These are phyloP conservation scores for Macquaria ambigua DNA, from an alignment of 2,113 vertebrate species.

Conservation along the genomic window DNA sequence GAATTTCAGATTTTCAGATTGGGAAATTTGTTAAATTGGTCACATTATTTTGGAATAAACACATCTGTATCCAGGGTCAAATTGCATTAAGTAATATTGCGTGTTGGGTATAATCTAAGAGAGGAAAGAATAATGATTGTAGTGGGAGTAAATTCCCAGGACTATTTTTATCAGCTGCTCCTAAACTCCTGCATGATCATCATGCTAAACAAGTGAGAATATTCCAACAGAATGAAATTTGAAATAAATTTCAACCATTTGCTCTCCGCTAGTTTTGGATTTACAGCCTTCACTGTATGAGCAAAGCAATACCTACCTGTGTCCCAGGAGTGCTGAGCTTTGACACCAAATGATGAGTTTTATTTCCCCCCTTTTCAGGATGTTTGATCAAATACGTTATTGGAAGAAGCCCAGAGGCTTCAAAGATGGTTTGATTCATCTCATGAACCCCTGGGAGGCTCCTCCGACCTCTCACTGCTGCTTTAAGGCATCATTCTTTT, in stretches of 20 bases:
- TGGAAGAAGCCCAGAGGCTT: conserved; percentile 39
- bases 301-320: background rate
- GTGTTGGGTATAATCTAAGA: conserved; percentile 14
- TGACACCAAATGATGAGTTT: conserved; percentile 40
- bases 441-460: conserved; percentile 17
- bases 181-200: background rate
- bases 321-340: conserved; percentile 31
- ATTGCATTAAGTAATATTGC: background rate
- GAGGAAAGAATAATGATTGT: background rate
- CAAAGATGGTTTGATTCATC: conserved; percentile 45
- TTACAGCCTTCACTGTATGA: background rate
- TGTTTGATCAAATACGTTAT: conserved; percentile 30
- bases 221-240: conserved; percentile 10
- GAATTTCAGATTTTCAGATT: background rate
- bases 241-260: conserved; percentile 17
- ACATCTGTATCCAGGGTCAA: background rate
- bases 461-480: conserved; percentile 45
- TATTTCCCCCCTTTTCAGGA: conserved; percentile 21
- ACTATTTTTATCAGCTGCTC: conserved; percentile 23
- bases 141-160: background rate
- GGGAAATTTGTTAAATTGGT: background rate
- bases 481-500: conserved; percentile 27
- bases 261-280: conserved; percentile 3
- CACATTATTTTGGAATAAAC: conserved; percentile 22
- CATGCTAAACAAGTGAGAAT: background rate